Evolutionary conservation across 2,797 vertebrate species (phyloP), one percentile per base, ranked within the genome.

Genomic region (Pseudochirops cupreus): DNA sequence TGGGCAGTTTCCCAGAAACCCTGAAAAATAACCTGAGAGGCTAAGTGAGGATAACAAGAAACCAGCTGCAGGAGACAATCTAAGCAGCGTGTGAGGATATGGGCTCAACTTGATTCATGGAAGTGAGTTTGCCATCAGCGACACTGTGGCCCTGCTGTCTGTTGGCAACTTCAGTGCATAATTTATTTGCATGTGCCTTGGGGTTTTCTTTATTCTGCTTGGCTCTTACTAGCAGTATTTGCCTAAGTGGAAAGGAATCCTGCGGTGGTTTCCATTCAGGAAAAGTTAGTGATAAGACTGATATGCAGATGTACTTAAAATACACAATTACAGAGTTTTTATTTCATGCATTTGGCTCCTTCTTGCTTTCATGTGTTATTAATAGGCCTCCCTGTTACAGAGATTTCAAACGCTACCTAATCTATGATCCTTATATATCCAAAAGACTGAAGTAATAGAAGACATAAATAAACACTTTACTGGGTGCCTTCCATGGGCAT

Each of bases 281-380:
- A 95, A 93, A 95, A 96, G 2, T 91, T 90, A 97, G 93, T 92
- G 96, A 94, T 97, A 97, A 96, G 95, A 94, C 59, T 93, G 92
- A 95, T 91, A 97, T 56, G 58, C 56, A 95, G 87, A 91, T 0
- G n/a, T 24, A 39, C 21, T 56, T 52, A 46, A 56, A 67, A 56
- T 50, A 94, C 33, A 91, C 82, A 97, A 53, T 95, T 96, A 74
- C 96, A 97, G 97, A 92, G 31, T 94, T 95, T 95, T 94, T 97
- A 94, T 56, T 82, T 96, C 91, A 54, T 0, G 0, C 2, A 33
- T 59, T 28, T 94, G 91, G 93, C 96, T 82, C n/a, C 59, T 95
- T 14, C 58, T 93, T 89, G 90, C 55, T 95, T 87, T 74, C 96
- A 9, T 33, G 52, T 50, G 92, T 95, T 92, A 92, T 92, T 97